Base-by-base conservation (phyloP, 35 echinoderm and acorn worm genomes). In the Holothuria glaberrima region DNA sequence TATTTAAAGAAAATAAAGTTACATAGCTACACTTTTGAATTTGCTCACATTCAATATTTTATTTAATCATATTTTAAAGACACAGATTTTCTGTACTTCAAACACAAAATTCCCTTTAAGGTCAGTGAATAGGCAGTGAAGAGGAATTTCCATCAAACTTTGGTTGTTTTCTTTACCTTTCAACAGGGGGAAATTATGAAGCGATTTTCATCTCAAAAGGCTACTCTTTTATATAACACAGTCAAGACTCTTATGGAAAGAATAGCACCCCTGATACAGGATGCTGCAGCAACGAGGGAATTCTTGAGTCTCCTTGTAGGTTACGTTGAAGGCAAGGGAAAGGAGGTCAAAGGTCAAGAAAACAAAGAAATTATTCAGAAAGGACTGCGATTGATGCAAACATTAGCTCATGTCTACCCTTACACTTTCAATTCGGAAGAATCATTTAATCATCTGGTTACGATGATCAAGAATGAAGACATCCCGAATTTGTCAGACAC, bases 161-260 rank as follows among this genome's bases (percentile, higher is more conserved):
- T 78, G 25, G 12, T 22, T 24, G 13, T 50, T 14, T 78, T 81
- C 44, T 4, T 46, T 10, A 71, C 16, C 34, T 71, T 80, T 32
- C 12, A 19, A 9, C 78, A 99, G 97, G 89, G 88, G 59, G 93
- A 99, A 74, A 91, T 99, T 3, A 93, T 99, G 97, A 99, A 95
- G 89, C 93, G 93, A 57, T 95, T 99, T 95, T 91, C 91, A 56
- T 88, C 89, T 6, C 77, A 91, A 2, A 88, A 90, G 58, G 64
- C 83, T 4, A 31, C 19, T 25, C 80, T 38, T 2, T 21, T 94
- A 19, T 99, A 92, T 74, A 94, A 99, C 64, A 90, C 91, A 27
- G 86, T 99, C 28, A 95, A 94, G 79, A 99, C 93, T 0, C 67
- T 99, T 48, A 91, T 99, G 88, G 97, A 99, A 70, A 62, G 97